These are phyloP conservation scores for Scalopus aquaticus DNA, from an alignment of 2,113 vertebrate genomes.

Conservation along the genomic window DNA sequence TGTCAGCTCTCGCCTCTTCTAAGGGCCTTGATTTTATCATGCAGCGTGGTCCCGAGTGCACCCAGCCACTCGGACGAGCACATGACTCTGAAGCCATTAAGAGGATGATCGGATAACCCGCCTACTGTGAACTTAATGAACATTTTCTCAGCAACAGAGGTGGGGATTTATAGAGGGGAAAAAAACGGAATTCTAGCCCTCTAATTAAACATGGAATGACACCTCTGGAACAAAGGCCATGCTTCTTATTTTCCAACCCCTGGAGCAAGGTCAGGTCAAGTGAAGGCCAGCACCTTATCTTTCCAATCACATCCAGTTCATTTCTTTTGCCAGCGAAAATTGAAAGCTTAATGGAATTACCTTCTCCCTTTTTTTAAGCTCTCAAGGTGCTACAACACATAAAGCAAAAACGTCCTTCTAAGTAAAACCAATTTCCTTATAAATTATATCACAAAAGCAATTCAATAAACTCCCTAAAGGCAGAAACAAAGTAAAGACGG, in stretches of 20 bases:
- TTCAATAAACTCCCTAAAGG: constrained; percentile 49
- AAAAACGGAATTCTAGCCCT: background rate
- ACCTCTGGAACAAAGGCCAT: background rate
- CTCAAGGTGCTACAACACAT: constrained; percentile 44
- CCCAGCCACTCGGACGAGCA: background rate
- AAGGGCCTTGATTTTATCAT: background rate
- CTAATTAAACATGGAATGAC: constrained; percentile 53
- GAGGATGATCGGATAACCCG: background rate
- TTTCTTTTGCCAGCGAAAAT: constrained; percentile 62
- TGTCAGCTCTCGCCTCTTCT: background rate
- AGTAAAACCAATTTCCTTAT: constrained; percentile 70
- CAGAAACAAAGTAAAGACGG: background rate
- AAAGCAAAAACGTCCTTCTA: constrained; percentile 60
- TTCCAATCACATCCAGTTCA: constrained; percentile 55
- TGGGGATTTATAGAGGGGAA: background rate
- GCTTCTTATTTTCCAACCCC: background rate
- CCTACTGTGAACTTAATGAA: background rate
- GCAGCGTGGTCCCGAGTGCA: background rate
- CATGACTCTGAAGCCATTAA: background rate
- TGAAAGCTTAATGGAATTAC: constrained; percentile 71
- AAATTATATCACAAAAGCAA: constrained; percentile 57
- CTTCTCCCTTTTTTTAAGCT: background rate
- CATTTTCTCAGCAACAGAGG: constrained; percentile 21
- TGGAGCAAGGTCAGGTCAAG: constrained; percentile 65
- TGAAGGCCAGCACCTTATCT: constrained; percentile 52